Percentiles rank a stretch among this genome's conserved stretches.
Conservation (phyloP, 2,888 invertebrate genomes). For the Eupithecia insigniata region DNA sequence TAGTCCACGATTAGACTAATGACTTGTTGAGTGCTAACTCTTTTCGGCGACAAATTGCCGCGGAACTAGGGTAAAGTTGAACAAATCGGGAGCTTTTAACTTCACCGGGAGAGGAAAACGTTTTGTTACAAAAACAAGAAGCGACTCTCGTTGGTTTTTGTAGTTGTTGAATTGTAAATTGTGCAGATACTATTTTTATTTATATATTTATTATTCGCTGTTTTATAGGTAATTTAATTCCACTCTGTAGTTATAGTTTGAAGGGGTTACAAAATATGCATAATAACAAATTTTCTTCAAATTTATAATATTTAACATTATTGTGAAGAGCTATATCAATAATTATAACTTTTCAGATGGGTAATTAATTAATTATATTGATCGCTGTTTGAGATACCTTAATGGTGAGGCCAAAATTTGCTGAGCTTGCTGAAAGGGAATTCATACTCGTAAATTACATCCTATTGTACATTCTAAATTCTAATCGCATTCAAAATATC, state of each 20-base stretch:
- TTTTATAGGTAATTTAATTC: background rate
- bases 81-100: slow-evolving; percentile 12
- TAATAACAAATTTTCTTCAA: background rate
- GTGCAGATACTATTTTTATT: background rate
- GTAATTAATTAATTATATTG: background rate
- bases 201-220: background rate
- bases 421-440: background rate
- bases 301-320: background rate
- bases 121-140: too few relatives aligned
- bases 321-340: background rate
- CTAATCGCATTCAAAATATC: slow-evolving; percentile 10
- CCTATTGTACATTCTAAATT: background rate
- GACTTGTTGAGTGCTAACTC: slow-evolving; percentile 47
- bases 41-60: slow-evolving; percentile 29
- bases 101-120: background rate
- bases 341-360: background rate
- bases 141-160: background rate
- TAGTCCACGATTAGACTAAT: slow-evolving; percentile 48
- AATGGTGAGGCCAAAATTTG: background rate
- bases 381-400: background rate
- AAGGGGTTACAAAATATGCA: background rate
- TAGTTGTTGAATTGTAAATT: background rate
- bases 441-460: background rate
- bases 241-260: background rate
- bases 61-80: slow-evolving; percentile 22